Evolutionary conservation across 1,140 invertebrate species (phyloP), one percentile per base, ranked within the genome.

Genomic region (Oedothorax gibbosus): DNA sequence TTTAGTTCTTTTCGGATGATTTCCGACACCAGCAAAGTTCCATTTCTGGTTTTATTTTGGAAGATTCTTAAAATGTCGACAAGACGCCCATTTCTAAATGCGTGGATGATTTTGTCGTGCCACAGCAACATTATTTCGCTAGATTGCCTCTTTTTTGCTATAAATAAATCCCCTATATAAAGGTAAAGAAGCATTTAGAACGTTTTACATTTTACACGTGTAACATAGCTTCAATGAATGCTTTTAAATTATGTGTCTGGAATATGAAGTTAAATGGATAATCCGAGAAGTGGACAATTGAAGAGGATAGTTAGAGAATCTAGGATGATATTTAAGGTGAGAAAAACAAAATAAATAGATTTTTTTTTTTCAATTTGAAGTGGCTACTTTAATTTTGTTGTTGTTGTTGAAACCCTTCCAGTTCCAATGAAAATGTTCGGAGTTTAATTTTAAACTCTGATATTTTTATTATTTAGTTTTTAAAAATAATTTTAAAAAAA

Each of bases 151-250:
- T 35, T 35, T 53, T 69, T 54, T 21, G n/a, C 77, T 79, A 79
- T 54, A 79, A 79, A 79, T 79, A 79, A 65, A 10, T 4, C 51
- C 66, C 21, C 21, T 18, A 21, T 79, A 79, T 79, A 79, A 79
- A 79, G 69, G 50, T 71, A 54, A 49, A 54, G 20, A 35, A 71
- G 21, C 69, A 6, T 18, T 50, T 69, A n/a, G n/a, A 15, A n/a
- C 50, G 49, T 20, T 53, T 35, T 11, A 71, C 54, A 53, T 20
- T 53, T 71, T 51, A 71, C 49, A 20, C 9, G 69, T 71, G 15
- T n/a, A 53, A 53, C 69, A 71, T 71, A 71, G 7, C 50, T 10
- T 7, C 15, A 53, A 18, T 21, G 49, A 51, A 71, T 35, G 4
- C 10, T 20, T 0, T n/a, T 9, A 3, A 35, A 66, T 66, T 21